Conservation (phyloP, 2,888 invertebrate genomes). For the Andrena fulva region DNA sequence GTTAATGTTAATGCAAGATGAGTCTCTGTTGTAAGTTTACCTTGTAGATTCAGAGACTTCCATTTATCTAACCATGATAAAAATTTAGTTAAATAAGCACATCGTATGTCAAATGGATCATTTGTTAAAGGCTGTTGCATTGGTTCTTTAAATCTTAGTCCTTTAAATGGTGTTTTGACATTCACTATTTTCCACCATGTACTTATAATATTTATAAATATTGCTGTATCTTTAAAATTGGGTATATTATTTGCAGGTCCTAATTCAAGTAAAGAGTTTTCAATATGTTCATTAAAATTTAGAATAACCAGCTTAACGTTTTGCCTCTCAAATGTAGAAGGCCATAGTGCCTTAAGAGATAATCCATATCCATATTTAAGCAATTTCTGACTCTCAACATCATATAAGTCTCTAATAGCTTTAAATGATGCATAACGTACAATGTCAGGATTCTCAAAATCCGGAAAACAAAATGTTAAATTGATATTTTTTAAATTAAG, state of each 20-base stretch:
- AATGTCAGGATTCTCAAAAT: constrained; percentile 1
- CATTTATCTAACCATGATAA: constrained; percentile 7
- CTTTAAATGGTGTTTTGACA: constrained; percentile 2
- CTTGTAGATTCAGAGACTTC: background rate
- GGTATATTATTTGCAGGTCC: background rate
- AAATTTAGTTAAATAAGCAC: background rate
- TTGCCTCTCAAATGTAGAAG: constrained; percentile 7
- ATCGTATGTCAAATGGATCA: background rate
- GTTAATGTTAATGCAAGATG: constrained; percentile 8
- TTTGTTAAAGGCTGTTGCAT: constrained; percentile 4
- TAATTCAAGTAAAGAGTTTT: background rate
- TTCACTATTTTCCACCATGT: constrained; percentile 10
- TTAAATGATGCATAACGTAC: constrained; percentile 5
- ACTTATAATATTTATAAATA: background rate
- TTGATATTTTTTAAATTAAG: constrained; percentile 4
- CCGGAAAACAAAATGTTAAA: constrained; percentile 4
- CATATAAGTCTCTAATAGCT: constrained; percentile 4
- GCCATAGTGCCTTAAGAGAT: constrained; percentile 3
- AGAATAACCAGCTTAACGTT: background rate
- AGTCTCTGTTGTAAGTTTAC: background rate
- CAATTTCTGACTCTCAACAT: constrained; percentile 1
- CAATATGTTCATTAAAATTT: constrained; percentile 5
- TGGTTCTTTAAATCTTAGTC: background rate
- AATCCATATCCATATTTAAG: constrained; percentile 14
- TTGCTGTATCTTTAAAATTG: constrained; percentile 5